Conservation (phyloP, 2,888 invertebrate genomes). For the Leptopilina drosophilae region DNA sequence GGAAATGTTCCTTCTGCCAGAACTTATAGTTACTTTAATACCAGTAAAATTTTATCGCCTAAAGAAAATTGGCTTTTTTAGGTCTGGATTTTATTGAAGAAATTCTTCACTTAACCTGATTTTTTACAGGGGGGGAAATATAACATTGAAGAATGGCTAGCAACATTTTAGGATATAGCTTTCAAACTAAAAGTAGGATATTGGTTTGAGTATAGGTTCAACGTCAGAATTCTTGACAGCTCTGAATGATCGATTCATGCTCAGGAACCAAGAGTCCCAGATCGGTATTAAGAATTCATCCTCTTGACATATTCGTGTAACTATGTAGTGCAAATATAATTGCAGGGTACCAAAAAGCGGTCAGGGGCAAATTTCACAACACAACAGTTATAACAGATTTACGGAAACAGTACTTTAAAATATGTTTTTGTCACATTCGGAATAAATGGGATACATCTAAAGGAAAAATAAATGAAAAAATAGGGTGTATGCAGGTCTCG, state of each 20-base stretch:
- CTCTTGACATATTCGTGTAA: constrained; percentile 18
- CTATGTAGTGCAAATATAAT: constrained; percentile 21
- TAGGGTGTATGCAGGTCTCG: no score
- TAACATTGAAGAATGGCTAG: not conserved
- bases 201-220: constrained; percentile 10
- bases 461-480: no score
- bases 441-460: not conserved
- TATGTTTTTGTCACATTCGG: not conserved
- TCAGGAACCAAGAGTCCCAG: constrained; percentile 33
- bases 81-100: constrained; percentile 4
- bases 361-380: not conserved
- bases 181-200: constrained; percentile 20
- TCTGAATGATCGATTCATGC: constrained; percentile 30
- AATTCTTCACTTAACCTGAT: constrained; percentile 22
- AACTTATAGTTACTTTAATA: not conserved
- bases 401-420: not conserved
- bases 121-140: not conserved
- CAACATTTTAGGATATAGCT: constrained; percentile 5
- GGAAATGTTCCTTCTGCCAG: not conserved
- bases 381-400: not conserved
- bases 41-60: not conserved
- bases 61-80: constrained; percentile 11
- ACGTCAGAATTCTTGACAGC: constrained; percentile 24
- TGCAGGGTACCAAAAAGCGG: not conserved
- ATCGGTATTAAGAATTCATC: constrained; percentile 33